Percentiles rank a stretch among this genome's conserved stretches.
Evolutionary conservation across 2,113 vertebrate genomes (phyloP).

Genomic region (Cynopterus brachyotis): DNA sequence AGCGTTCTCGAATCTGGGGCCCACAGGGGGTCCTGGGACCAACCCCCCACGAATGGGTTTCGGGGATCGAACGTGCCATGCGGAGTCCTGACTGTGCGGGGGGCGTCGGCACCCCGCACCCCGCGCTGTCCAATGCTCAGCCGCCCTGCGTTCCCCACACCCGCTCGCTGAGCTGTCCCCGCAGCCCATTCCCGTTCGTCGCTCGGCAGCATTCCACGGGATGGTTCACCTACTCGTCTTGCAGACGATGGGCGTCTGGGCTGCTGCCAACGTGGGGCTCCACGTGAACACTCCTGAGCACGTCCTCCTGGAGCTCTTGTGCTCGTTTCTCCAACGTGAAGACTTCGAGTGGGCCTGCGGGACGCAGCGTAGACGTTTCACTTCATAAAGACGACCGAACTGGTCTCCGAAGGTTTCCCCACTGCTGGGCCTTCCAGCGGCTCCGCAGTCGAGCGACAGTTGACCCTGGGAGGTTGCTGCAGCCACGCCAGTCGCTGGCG

Average conservation of each 20-base stretch:
- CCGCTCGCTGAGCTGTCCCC: background rate
- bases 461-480: background rate
- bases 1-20: no score
- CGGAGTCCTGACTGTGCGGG: background rate
- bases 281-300: background rate
- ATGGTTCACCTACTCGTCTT: background rate
- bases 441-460: background rate
- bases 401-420: background rate
- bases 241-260: background rate
- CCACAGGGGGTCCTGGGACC: background rate
- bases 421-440: accelerated
- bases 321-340: background rate
- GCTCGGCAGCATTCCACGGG: background rate
- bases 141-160: background rate
- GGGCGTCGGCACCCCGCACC: background rate
- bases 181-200: background rate
- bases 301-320: no score
- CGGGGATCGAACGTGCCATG: background rate
- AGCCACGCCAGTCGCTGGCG: background rate
- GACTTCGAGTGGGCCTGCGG: background rate
- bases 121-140: background rate
- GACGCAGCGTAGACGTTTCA: background rate
- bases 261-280: background rate
- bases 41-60: no score
- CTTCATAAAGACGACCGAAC: background rate